Evolutionary conservation across 1,140 invertebrate species (phyloP).

Genomic region (Archivesica marissinica): DNA sequence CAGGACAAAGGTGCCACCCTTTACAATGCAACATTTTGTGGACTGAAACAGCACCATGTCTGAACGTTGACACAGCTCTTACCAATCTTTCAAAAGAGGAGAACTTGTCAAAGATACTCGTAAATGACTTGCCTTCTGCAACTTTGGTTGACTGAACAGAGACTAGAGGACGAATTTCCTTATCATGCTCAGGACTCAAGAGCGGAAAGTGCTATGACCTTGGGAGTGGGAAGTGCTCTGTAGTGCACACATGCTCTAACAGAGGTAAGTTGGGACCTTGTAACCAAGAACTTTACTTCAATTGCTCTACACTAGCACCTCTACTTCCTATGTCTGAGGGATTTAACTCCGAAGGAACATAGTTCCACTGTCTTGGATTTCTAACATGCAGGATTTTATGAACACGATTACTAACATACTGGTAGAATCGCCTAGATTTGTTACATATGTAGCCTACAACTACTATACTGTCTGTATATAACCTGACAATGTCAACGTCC

Average conservation of each 20-base stretch:
- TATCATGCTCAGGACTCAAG: not conserved
- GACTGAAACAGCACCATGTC: not conserved
- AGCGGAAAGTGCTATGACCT: too few species aligned
- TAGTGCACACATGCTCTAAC: not conserved
- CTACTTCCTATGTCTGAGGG: not conserved
- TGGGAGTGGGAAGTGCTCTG: not conserved
- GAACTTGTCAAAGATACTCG: not conserved
- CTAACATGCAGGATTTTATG: constrained; percentile 3
- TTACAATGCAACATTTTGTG: not conserved
- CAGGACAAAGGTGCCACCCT: not conserved
- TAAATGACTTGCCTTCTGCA: not conserved
- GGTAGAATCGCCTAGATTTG: constrained; percentile 44
- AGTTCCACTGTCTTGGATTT: constrained; percentile 44
- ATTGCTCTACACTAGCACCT: not conserved
- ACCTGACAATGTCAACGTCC: not conserved
- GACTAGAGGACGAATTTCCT: not conserved
- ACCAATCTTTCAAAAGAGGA: not conserved
- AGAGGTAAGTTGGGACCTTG: not conserved
- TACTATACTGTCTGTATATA: constrained; percentile 38
- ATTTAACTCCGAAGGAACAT: not conserved
- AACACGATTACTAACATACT: constrained; percentile 49
- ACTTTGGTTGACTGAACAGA: not conserved
- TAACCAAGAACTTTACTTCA: not conserved
- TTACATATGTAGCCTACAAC: constrained; percentile 48
- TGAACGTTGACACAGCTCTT: not conserved